Evolutionary conservation across 2,113 vertebrate genomes (phyloP).

Genomic region (Pogona vitticeps): DNA sequence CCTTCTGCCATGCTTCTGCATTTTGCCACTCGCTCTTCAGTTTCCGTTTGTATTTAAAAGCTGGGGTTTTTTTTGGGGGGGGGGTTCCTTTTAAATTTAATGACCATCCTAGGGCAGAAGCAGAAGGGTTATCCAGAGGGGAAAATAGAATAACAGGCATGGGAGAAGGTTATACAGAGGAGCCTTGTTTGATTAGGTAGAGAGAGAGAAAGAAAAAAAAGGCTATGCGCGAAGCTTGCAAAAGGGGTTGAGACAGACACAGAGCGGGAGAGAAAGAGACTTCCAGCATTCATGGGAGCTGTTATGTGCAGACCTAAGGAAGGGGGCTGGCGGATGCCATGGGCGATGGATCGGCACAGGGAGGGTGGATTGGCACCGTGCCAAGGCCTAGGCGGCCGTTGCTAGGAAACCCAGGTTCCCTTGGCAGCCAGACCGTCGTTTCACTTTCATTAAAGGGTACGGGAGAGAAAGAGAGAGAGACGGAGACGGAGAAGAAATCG

Average conservation of each 20-base stretch:
- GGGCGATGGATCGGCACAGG: constrained; percentile 33
- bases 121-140: constrained; percentile 18
- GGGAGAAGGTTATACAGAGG: not conserved
- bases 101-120: not conserved
- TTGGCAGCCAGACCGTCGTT: constrained; percentile 35
- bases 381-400: constrained; percentile 32
- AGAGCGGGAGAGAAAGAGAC: not conserved
- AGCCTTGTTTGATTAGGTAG: not conserved
- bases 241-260: not conserved
- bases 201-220: not conserved
- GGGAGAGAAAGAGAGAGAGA: constrained; percentile 11
- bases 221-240: not conserved
- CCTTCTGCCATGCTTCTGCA: no score
- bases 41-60: not conserved
- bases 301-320: not conserved
- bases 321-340: constrained; percentile 32
- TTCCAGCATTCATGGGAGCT: not conserved
- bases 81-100: not conserved
- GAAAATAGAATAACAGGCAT: not conserved
- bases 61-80: not conserved
- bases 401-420: constrained; percentile 41
- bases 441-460: constrained; percentile 33
- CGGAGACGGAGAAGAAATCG: constrained; percentile 19
- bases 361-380: constrained; percentile 31
- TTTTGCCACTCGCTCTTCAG: not conserved